phyloP scores from a whole-genome alignment of 2,797 vertebrate species.

The Brachyrhaphis roseni region DNA sequence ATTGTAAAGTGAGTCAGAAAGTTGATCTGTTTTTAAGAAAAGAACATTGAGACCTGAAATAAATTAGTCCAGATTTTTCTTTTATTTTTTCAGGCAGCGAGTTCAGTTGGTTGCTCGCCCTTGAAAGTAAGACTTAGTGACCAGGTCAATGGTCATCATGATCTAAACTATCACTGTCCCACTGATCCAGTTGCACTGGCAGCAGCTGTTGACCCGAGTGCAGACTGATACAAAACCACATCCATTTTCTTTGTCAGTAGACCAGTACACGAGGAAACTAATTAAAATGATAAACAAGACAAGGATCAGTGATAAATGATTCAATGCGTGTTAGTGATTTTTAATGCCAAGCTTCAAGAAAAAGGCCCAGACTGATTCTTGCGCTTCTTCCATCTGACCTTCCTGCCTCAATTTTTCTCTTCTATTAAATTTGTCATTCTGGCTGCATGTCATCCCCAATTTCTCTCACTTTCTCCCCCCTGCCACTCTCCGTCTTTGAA shows the following conservation, averaged over 20 bases:
- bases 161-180: slow-evolving; percentile 6
- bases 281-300: background rate
- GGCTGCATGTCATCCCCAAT: slow-evolving; percentile 38
- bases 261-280: background rate
- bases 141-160: slow-evolving; percentile 2
- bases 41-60: background rate
- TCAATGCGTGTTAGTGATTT: background rate
- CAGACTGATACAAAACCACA: background rate
- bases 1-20: background rate
- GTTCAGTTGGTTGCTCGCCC: background rate
- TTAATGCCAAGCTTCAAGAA: slow-evolving; percentile 11
- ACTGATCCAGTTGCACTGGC: slow-evolving; percentile 15
- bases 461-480: slow-evolving; percentile 26
- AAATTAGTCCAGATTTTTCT: background rate
- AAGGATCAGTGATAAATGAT: background rate
- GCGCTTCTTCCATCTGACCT: slow-evolving; percentile 35
- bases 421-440: slow-evolving; percentile 61
- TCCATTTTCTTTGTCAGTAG: background rate
- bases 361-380: slow-evolving; percentile 49
- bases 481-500: slow-evolving; percentile 41
- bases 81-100: background rate
- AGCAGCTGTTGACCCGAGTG: slow-evolving; percentile 8
- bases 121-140: slow-evolving; percentile 10
- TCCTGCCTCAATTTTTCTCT: slow-evolving; percentile 60
- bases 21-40: background rate